Evolutionary conservation across 2,797 vertebrate genomes (phyloP).

Genomic region (Rhabdophis nuchalis): DNA sequence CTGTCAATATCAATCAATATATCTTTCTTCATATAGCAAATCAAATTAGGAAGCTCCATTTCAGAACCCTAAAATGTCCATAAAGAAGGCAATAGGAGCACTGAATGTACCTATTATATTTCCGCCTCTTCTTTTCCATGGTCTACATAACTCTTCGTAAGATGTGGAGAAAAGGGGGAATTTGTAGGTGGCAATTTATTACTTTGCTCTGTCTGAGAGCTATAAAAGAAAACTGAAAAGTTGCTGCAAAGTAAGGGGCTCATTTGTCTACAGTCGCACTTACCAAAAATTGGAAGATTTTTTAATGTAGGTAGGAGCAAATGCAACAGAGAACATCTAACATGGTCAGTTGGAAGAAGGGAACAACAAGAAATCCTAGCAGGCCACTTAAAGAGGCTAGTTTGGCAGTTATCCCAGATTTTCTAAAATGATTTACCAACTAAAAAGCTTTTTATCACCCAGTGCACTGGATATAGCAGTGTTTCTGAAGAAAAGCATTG

Average conservation of each 20-base stretch:
- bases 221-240: not conserved
- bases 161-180: not conserved
- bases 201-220: not conserved
- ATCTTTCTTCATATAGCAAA: not conserved
- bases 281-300: not conserved
- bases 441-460: not conserved
- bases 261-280: not conserved
- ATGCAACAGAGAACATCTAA: not conserved
- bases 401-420: not conserved
- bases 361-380: not conserved
- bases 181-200: not conserved
- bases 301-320: not conserved
- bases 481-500: not conserved
- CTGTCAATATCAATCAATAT: not conserved
- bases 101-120: not conserved
- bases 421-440: not conserved
- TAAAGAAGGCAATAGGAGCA: not conserved
- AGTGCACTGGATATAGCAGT: not conserved
- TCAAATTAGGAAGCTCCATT: not conserved
- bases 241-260: not conserved
- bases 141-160: not conserved
- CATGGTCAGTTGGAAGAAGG: no score
- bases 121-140: not conserved
- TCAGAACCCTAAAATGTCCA: not conserved
- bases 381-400: not conserved